These are phyloP conservation scores for Sebastes oblongus DNA, from an alignment of 2,797 vertebrate species.

Conservation along the genomic window DNA sequence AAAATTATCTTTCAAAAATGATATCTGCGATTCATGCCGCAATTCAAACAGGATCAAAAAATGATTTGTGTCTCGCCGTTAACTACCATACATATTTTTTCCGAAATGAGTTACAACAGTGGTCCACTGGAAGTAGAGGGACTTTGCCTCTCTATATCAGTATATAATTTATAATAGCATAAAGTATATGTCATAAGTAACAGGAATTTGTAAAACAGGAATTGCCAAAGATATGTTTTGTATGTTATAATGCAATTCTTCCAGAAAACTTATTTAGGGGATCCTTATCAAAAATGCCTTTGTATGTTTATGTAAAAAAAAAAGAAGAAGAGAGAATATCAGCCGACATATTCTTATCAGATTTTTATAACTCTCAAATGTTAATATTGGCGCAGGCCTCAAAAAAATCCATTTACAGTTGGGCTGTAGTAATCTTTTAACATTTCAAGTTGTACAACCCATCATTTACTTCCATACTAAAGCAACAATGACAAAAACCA, in stretches of 20 bases:
- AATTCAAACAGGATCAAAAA: too few relatives aligned
- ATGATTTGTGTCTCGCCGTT: too few relatives aligned
- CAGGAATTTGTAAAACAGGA: not conserved
- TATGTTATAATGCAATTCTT: not conserved
- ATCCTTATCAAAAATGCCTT: not conserved
- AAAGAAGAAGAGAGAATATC: not conserved
- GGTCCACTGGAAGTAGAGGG: too few relatives aligned
- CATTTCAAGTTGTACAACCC: not conserved
- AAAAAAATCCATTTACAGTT: not conserved
- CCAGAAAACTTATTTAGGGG: not conserved
- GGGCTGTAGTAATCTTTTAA: not conserved
- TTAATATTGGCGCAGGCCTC: not conserved
- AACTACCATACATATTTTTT: too few relatives aligned
- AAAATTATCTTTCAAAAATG: too few relatives aligned
- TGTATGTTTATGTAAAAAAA: not conserved
- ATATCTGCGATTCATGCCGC: too few relatives aligned
- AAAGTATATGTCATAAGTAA: not conserved
- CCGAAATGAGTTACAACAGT: accelerated
- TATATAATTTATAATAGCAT: not conserved
- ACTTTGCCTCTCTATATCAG: too few relatives aligned
- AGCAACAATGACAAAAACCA: not conserved
- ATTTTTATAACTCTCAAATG: not conserved
- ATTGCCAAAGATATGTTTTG: not conserved
- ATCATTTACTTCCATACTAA: not conserved
- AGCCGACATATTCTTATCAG: not conserved